phyloP scores from a whole-genome alignment of 2,113 vertebrate species.

The Chionodraco myersi region DNA sequence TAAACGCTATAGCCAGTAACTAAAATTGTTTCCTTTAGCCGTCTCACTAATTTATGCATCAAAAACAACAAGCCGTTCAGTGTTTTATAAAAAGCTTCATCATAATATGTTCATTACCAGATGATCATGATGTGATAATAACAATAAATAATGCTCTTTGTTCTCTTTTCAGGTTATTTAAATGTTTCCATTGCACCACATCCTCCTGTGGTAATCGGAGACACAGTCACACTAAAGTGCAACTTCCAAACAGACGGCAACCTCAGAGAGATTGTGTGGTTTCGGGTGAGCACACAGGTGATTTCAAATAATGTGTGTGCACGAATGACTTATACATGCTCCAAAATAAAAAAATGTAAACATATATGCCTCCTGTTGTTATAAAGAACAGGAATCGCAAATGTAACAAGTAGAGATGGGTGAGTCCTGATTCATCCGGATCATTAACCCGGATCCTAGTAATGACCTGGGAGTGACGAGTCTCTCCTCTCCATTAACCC shows the following conservation, averaged over 20 bases:
- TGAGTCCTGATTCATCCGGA: too few species aligned
- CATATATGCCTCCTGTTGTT: not conserved
- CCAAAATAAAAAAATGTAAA: not conserved
- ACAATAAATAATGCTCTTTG: not conserved
- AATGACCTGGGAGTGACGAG: too few species aligned
- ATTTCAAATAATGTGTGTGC: not conserved
- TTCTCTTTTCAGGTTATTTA: conserved; percentile 86
- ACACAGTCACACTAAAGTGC: conserved; percentile 94
- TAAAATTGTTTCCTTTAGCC: too few species aligned
- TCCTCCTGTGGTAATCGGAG: conserved; percentile 92
- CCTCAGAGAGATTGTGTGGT: conserved; percentile 96
- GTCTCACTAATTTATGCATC: too few species aligned
- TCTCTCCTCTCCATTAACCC: too few species aligned
- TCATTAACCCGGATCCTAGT: too few species aligned
- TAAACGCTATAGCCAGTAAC: too few species aligned
- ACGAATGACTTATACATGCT: not conserved
- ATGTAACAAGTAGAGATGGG: too few species aligned
- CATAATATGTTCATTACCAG: too few species aligned
- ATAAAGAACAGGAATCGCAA: not conserved
- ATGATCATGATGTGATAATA: too few species aligned
- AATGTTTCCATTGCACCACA: conserved; percentile 92
- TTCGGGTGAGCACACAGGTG: conserved; percentile 87
- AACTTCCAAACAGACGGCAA: conserved; percentile 95
- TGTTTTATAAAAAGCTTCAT: too few species aligned
- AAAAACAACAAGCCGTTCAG: too few species aligned